Conservation (phyloP, 2,888 invertebrate species). For the Latrodectus elegans region DNA sequence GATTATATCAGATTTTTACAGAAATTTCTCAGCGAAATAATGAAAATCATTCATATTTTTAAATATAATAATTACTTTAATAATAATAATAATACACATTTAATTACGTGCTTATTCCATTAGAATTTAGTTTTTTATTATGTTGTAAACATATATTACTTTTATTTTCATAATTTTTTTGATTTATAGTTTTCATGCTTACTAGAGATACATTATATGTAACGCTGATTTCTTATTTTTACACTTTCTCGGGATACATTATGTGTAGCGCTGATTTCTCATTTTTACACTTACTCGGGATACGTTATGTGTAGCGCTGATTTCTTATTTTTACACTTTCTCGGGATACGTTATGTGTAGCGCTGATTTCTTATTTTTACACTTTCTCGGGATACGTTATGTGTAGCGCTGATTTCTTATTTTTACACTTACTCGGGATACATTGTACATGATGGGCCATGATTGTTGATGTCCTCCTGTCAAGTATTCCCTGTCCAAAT, state of each 20-base stretch:
- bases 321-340: too few relatives aligned
- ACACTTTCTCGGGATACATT: background rate
- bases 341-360: background rate
- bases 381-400: background rate
- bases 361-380: background rate
- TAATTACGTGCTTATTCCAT: too few relatives aligned
- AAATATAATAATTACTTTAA: too few relatives aligned
- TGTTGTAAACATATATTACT: too few relatives aligned
- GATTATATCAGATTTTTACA: too few relatives aligned
- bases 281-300: constrained; percentile 7
- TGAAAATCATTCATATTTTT: too few relatives aligned
- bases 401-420: background rate
- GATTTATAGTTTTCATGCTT: too few relatives aligned
- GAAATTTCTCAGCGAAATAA: too few relatives aligned
- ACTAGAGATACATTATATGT: background rate
- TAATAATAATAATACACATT: too few relatives aligned
- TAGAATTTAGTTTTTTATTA: too few relatives aligned
- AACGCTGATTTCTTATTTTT: background rate
- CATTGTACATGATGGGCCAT: background rate
- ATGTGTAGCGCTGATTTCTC: background rate
- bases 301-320: background rate
- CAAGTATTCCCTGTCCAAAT: constrained; percentile 15
- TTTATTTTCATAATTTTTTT: too few relatives aligned
- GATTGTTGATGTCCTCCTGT: background rate
- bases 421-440: constrained; percentile 7